Base-by-base conservation (phyloP, 2,888 invertebrate genomes). In the Campaea margaritaria region DNA sequence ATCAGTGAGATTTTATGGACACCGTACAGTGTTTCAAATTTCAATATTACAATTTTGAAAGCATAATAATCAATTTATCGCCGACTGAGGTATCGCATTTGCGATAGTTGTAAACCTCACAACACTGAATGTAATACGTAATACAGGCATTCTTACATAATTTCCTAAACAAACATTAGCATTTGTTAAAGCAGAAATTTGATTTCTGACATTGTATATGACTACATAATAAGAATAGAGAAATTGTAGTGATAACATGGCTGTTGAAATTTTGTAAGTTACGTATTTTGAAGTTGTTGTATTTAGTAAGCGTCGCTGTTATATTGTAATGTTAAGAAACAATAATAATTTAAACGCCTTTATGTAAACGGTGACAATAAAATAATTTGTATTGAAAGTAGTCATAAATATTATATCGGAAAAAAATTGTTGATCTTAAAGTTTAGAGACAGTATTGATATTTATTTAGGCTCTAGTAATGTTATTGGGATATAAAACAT, bases 251-350 rank as follows among this genome's bases (percentile, higher is more conserved):
- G 85, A 89, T 89, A 85, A 81, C 85, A 88, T 91, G 91, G 91
- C 91, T 92, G 91, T 92, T 89, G 80, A 89, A 84, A 87, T 87
- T 87, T 86, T 80, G 85, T 87, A 81, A 75, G 76, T 83, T 65
- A 83, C 79, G 81, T 86, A 84, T 86, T 83, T 82, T 78, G 83
- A 83, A 81, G 82, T 89, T 88, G 86, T 91, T 89, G 82, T 85
- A 82, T 83, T 83, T 79, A 75, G 77, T 76, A 73, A 68, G 75
- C 75, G 79, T 77, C 72, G 77, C 78, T 83, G 82, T 87, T 86
- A 81, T 82, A 76, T 77, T 68, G 74, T 76, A 74, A 76, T 70
- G 68, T 75, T 70, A 79, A 70, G 66, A 43, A 16, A 38, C 21
- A 45, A 43, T 13, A 47, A 50, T 47, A 42, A 49, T 12, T 34